Evolutionary conservation across 2,797 vertebrate species (phyloP), one percentile per base, ranked within the genome.

Genomic region (Spondyliosoma cantharus): DNA sequence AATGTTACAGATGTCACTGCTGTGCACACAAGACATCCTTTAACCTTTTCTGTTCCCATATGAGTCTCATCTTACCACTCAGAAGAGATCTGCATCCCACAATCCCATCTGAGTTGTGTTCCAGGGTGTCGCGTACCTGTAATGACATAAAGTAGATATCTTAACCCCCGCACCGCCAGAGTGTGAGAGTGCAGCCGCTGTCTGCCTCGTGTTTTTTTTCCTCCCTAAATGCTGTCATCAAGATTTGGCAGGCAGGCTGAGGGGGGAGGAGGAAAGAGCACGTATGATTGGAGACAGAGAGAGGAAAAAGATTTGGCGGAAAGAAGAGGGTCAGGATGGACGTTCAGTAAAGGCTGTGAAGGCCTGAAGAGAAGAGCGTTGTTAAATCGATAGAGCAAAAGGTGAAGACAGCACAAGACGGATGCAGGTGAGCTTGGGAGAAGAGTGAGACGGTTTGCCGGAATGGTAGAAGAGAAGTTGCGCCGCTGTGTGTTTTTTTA

Each of bases 201-300:
- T 59, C 60, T 54, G 50, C 12, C 32, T 42, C 17, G 8, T 56
- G 45, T 68, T 19, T 42, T 15, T 53, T 74, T 74, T 69, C n/a
- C n/a, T 11, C 37, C 37, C 13, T 60, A 45, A 52, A 54, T 76
- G 74, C 24, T 27, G 19, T 59, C 71, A 74, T 80, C 67, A 75
- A 49, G 57, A 24, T 56, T 65, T 76, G 13, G 15, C 50, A 50
- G 60, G 2, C n/a, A 46, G 7, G 53, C 19, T n/a, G 42, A 19
- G 19, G 29, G 49, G 19, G 24, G 49, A 32, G 27, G 3, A 5
- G 43, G 25, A 29, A 20, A 71, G 57, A 54, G 12, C 32, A 58
- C n/a, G 60, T 53, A 13, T 22, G 2, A 20, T 17, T 27, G 5
- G 56, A 78, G 17, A 63, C 0, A 1, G 32, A 48, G 1, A 49